Base-by-base conservation (phyloP, 2,797 vertebrate genomes). In the Poeciliopsis gracilis region DNA sequence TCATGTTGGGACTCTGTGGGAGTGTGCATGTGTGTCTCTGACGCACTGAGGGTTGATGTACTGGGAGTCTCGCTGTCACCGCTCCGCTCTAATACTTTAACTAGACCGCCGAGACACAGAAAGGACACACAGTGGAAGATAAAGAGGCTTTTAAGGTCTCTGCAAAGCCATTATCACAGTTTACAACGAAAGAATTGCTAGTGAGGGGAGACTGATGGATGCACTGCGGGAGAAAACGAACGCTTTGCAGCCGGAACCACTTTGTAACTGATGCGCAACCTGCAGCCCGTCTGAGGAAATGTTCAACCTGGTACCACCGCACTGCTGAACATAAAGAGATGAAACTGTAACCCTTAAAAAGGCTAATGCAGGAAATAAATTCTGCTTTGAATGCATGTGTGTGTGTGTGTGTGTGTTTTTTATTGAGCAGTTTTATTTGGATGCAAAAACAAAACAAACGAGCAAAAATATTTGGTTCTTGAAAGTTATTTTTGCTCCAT, bases 21-120 rank as follows among this genome's bases (percentile, higher is more conserved):
- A 47, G 38, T 79, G 67, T 75, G 3, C 69, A 63, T 53, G 25
- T 20, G 75, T 66, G 55, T 77, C 74, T 82, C 63, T 82, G 77
- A 82, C 86, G 83, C 89, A 78, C 77, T 83, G 70, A 77, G 79
- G 33, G 33, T 33, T 86, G n/a, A n/a, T n/a, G 83, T 88, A 89
- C 84, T 82, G 73, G 79, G 86, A 90, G 87, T 72, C 86, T 74
- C 11, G 30, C 80, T 91, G 87, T 92, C 89, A 86, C 85, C 46
- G 85, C 77, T 85, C 77, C 72, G 78, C 84, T 87, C 87, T 90
- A 88, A 92, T 89, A 82, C 84, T 79, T 82, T 89, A 91, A 92
- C 77, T 63, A 89, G 90, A 63, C 89, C 84, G 80, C 53, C 46
- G 89, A 84, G 91, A 80, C 49, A 77, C 72, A 83, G 67, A 84